Percentiles rank a stretch among this genome's conserved stretches.
Evolutionary conservation across 2,113 vertebrate genomes (phyloP).

Genomic region (Rattus rattus): DNA sequence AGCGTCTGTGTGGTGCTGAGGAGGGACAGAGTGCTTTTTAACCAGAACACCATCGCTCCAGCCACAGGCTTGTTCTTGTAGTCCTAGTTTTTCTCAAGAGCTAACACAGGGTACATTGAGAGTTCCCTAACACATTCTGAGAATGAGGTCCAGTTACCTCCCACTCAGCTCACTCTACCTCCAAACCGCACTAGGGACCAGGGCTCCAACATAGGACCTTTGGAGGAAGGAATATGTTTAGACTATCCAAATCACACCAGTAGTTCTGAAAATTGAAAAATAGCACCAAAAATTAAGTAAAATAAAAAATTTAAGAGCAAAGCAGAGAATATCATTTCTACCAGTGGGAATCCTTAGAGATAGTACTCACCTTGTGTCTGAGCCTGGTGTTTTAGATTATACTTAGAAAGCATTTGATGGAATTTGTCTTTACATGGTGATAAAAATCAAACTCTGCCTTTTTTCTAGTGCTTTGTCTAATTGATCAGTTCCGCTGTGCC

Average conservation of each 20-base stretch:
- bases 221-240: background rate
- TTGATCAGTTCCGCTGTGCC: slow-evolving; percentile 94
- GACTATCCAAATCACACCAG: background rate
- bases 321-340: slow-evolving; percentile 22
- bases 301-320: slow-evolving; percentile 22
- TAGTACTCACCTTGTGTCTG: slow-evolving; percentile 21
- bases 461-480: slow-evolving; percentile 91
- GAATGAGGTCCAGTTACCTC: background rate
- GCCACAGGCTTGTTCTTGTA: background rate
- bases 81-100: background rate
- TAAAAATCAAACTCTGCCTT: slow-evolving; percentile 68
- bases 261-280: slow-evolving; percentile 29
- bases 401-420: slow-evolving; percentile 18
- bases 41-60: no score
- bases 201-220: background rate
- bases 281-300: background rate
- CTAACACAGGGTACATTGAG: no score
- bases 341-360: slow-evolving; percentile 8
- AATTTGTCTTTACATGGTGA: slow-evolving; percentile 32
- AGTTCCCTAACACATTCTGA: background rate
- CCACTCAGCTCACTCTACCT: background rate
- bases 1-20: background rate
- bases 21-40: no score
- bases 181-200: background rate
- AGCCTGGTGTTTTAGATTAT: slow-evolving; percentile 39